Base-by-base conservation (phyloP, 2,888 invertebrate species). In the Catocala sponsa region DNA sequence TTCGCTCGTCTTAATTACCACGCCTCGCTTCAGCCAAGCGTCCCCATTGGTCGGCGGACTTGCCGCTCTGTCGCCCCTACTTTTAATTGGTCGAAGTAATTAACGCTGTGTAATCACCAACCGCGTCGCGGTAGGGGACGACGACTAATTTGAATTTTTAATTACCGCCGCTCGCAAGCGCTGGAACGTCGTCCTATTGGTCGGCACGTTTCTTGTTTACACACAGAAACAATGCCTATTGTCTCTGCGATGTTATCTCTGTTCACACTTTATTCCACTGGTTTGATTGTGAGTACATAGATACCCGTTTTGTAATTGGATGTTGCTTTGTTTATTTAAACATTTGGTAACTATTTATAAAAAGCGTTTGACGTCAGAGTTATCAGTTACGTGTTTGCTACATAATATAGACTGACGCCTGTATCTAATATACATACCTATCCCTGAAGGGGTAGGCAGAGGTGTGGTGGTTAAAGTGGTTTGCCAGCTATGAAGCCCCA, bases 1-100 rank as follows among this genome's bases (percentile, higher is more conserved):
- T 94, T 92, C 85, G 86, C 79, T 74, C 71, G 85, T 92, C 87
- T 92, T 94, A 94, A 94, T 94, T 94, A 94, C 94, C 91, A 91
- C 94, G 92, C 91, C 93, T 90, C 80, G 89, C 84, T 91, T 91
- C 91, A 91, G 92, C 78, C 82, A 74, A 82, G 89, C 81, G 73
- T 81, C 80, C 82, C 86, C 74, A 93, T 92, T 93, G 94, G 94
- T 76, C 80, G 82, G 69, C 57, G 55, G 55, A 60, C 63, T 81
- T 81, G 79, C 80, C 84, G 86, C 85, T 81, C 79, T 84, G 84
- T 88, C 91, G 88, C 90, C 86, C 85, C 85, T 81, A 79, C 74
- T 86, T 92, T 91, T 94, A 94, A 94, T 94, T 94, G 94, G 94
- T 89, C 89, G 88, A 80, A 75, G 90, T 92, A 94, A 94, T 94